A percentile compares a stretch with the other conserved stretches of the same genome.
Conservation (phyloP, 2,797 vertebrate species). For the Pyrocephalus nanus region DNA sequence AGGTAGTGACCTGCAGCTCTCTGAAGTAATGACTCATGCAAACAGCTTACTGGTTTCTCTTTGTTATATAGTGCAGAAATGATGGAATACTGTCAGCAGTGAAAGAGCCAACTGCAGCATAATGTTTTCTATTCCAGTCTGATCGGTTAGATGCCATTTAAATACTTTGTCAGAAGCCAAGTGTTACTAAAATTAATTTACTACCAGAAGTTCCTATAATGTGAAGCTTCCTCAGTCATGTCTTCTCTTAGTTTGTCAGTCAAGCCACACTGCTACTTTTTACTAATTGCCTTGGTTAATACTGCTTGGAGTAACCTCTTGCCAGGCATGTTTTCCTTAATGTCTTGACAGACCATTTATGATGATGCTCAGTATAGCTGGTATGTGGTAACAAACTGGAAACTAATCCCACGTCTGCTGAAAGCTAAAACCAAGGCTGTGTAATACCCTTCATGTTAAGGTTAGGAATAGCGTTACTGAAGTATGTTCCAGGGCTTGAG, state of each 20-base stretch:
- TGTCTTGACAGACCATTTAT: conserved; percentile 13
- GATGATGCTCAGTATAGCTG: not conserved
- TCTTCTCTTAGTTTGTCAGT: not conserved
- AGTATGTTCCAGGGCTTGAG: conserved; percentile 43
- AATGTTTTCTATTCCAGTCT: not conserved
- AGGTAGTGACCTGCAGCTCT: not conserved
- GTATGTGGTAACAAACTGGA: conserved; percentile 44
- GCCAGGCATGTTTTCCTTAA: not conserved
- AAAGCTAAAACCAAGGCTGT: conserved; percentile 53
- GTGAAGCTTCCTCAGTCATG: not conserved
- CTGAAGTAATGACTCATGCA: not conserved
- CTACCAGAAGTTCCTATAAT: not conserved
- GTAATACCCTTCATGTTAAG: conserved; percentile 43
- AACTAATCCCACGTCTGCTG: conserved; percentile 36
- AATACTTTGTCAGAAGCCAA: not conserved
- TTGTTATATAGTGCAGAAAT: not conserved
- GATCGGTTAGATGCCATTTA: not conserved
- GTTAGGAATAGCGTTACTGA: conserved; percentile 18
- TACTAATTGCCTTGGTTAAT: not conserved
- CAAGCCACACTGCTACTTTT: not conserved
- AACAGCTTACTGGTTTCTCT: not conserved
- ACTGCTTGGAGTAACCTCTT: not conserved
- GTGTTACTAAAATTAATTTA: not conserved
- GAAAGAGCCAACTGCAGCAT: not conserved
- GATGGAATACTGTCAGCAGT: not conserved